phyloP scores from a whole-genome alignment of 2,888 invertebrate genomes.

The Torymus texanus region DNA sequence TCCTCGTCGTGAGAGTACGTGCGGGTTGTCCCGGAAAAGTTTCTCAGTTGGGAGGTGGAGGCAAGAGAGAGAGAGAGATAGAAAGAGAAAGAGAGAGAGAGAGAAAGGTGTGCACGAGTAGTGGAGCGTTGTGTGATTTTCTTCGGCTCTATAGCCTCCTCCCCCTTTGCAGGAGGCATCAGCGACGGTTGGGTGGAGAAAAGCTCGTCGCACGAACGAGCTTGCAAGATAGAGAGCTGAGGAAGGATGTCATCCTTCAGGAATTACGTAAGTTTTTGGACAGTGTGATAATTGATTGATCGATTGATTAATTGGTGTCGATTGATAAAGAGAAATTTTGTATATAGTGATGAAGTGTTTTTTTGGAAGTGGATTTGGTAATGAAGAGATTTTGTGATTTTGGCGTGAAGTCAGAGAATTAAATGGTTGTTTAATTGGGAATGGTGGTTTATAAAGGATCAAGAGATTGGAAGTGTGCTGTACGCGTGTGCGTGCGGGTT shows the following conservation, averaged over 20 bases:
- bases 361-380: background rate
- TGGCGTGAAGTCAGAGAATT: too few relatives aligned
- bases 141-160: background rate
- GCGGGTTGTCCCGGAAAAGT: background rate
- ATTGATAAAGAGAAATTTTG: background rate
- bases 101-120: slow-evolving; percentile 33
- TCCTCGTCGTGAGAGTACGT: slow-evolving; percentile 4
- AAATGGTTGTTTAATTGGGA: too few relatives aligned
- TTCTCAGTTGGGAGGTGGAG: background rate
- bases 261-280: slow-evolving; percentile 70
- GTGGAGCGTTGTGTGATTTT: slow-evolving; percentile 7
- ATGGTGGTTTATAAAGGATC: too few relatives aligned
- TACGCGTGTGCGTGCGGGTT: background rate
- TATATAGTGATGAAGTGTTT: background rate
- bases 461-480: too few relatives aligned
- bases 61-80: background rate
- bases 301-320: slow-evolving; percentile 10
- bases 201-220: slow-evolving; percentile 6
- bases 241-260: slow-evolving; percentile 69
- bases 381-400: too few relatives aligned
- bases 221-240: background rate
- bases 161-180: background rate
- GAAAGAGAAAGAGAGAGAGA: slow-evolving; percentile 21
- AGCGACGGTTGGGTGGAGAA: background rate
- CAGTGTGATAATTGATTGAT: background rate